Evolutionary conservation across 2,797 vertebrate species (phyloP).

Genomic region (Rallus crepitans): DNA sequence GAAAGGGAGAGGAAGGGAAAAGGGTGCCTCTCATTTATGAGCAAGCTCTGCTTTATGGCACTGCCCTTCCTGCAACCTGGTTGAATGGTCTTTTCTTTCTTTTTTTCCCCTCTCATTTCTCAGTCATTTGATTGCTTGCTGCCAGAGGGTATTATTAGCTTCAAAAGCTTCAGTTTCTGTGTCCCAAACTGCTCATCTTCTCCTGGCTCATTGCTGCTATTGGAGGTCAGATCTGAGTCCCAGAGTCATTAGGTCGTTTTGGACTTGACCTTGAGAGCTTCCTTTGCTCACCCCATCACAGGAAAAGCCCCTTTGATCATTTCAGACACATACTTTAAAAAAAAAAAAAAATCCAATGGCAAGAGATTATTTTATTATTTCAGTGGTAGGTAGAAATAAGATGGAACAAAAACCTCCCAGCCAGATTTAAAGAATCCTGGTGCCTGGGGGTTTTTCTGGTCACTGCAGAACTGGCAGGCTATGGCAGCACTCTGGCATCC

Average conservation of each 20-base stretch:
- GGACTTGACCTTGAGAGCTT: constrained; percentile 26
- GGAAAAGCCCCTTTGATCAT: neutral
- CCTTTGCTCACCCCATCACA: neutral
- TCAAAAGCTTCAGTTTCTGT: constrained; percentile 39
- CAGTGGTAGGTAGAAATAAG: neutral
- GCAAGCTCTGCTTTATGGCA: neutral
- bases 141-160: constrained; percentile 23
- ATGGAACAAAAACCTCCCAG: neutral
- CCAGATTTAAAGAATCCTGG: neutral
- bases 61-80: constrained; percentile 16
- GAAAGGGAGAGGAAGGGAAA: neutral
- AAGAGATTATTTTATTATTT: neutral
- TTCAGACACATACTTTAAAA: neutral
- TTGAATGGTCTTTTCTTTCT: neutral
- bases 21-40: neutral
- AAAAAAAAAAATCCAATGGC: neutral
- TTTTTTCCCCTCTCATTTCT: neutral
- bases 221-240: neutral
- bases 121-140: constrained; percentile 18
- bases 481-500: neutral
- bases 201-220: neutral
- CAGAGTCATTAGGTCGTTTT: neutral
- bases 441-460: neutral
- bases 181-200: constrained; percentile 28
- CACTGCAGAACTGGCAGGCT: neutral